Evolutionary conservation across 2,797 vertebrate genomes (phyloP), one percentile per base, ranked within the genome.

Genomic region (Anas georgica): DNA sequence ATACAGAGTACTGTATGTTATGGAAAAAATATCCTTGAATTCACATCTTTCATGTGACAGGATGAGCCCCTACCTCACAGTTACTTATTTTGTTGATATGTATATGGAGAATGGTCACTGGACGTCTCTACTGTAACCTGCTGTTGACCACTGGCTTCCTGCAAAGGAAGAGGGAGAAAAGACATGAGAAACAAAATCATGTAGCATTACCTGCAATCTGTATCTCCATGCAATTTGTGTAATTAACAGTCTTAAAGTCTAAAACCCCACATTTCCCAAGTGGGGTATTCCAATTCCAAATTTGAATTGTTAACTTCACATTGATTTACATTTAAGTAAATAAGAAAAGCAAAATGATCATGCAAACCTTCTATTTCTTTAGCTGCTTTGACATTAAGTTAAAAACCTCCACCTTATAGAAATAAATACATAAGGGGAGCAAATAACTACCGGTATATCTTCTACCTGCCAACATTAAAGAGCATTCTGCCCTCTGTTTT

Each of bases 51-150:
- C 77, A 86, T 28, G 56, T 86, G 75, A 88, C 43, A 86, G 63
- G 48, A 90, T 37, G 35, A 83, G 46, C 67, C 69, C 95, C 91
- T 98, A 98, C 98, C 98, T 98, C 98, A 97, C 97, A 97, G 97
- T 99, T 99, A 99, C 98, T 99, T 99, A 98, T 98, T 98, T 97
- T 99, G 99, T 98, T 99, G 99, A 98, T 99, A 99, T 59, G 98
- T 97, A 89, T 99, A 99, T 23, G 99, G 98, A 97, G 99, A 99
- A 98, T 98, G 99, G 96, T 99, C 99, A 96, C 97, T 98, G 91
- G 99, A 98, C 26, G 99, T 98, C 93, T 99, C 99, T 96, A 99
- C 98, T 87, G 98, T 96, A 96, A 98, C 98, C 96, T 99, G 99
- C 74, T 99, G 98, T 93, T 99, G 99, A 93, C 98, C 98, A 95